Percentiles rank a stretch among this genome's conserved stretches.
Evolutionary conservation across 2,888 invertebrate species (phyloP).

Genomic region (Diaperis boleti): DNA sequence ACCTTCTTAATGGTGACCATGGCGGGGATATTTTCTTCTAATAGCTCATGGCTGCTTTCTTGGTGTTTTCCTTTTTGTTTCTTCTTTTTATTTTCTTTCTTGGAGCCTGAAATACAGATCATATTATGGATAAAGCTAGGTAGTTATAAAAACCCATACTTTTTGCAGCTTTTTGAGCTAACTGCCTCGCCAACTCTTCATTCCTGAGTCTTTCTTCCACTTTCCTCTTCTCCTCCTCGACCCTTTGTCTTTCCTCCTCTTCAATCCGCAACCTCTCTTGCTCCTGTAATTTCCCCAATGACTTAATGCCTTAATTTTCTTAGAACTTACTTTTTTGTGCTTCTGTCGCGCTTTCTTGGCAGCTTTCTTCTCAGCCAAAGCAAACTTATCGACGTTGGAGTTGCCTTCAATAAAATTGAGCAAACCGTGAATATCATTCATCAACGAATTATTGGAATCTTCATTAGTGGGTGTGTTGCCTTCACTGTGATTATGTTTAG

Average conservation of each 20-base stretch:
- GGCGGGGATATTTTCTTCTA: slow-evolving; percentile 65
- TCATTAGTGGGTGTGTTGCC: slow-evolving; percentile 13
- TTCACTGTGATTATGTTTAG: slow-evolving; percentile 28
- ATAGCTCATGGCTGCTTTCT: slow-evolving; percentile 47
- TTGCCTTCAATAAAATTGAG: slow-evolving; percentile 65
- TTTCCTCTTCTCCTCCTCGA: slow-evolving; percentile 51
- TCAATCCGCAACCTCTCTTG: slow-evolving; percentile 57
- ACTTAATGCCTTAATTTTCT: not conserved
- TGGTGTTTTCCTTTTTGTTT: slow-evolving; percentile 45
- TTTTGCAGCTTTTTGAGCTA: slow-evolving; percentile 52
- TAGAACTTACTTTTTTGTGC: slow-evolving; percentile 75
- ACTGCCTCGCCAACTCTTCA: slow-evolving; percentile 55
- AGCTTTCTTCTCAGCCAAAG: slow-evolving; percentile 73
- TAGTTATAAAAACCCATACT: slow-evolving; percentile 13
- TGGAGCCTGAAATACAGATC: slow-evolving; percentile 22
- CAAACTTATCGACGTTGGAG: slow-evolving; percentile 58
- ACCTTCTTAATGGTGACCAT: slow-evolving; percentile 82
- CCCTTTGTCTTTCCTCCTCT: slow-evolving; percentile 51
- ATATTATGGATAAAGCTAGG: not conserved
- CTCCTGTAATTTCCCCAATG: slow-evolving; percentile 49
- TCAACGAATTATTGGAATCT: slow-evolving; percentile 30
- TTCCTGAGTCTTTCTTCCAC: slow-evolving; percentile 56
- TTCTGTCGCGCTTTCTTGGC: slow-evolving; percentile 88
- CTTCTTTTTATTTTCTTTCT: slow-evolving; percentile 43
- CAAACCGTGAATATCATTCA: slow-evolving; percentile 61